Conservation (phyloP, 2,888 invertebrate genomes). For the Toxonevra muliebris region DNA sequence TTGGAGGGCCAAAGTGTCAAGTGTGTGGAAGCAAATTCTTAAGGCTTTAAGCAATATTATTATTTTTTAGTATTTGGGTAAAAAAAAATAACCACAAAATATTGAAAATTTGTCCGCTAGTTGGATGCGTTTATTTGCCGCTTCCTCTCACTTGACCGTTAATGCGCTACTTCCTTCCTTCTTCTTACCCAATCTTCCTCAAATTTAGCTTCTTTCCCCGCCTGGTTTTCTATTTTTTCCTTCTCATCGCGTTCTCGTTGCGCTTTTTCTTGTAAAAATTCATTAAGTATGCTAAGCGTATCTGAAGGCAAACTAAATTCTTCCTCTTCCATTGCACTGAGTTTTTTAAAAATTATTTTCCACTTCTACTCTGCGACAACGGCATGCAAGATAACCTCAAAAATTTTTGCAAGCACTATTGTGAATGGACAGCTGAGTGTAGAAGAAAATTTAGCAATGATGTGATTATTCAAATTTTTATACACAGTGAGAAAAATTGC, state of each 20-base stretch:
- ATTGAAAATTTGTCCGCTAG: no score
- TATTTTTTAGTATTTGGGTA: no score
- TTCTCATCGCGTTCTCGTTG: constrained; percentile 70
- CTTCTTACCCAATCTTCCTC: constrained; percentile 84
- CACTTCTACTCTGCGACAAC: neutral
- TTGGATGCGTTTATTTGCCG: no score
- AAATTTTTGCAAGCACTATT: neutral
- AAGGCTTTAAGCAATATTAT: neutral
- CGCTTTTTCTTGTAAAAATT: constrained; percentile 78
- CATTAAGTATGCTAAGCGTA: constrained; percentile 78
- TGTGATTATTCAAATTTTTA: no score
- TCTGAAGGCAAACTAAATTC: constrained; percentile 73
- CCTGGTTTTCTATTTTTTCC: constrained; percentile 55
- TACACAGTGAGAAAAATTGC: neutral
- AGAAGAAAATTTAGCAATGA: no score
- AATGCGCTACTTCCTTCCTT: neutral
- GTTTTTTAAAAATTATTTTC: neutral
- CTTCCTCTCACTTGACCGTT: neutral
- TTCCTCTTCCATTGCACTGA: constrained; percentile 66
- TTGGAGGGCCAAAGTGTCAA: no score
- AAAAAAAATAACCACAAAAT: no score
- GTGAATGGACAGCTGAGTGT: neutral
- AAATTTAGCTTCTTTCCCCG: constrained; percentile 67
- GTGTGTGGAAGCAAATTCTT: neutral
- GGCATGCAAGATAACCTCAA: constrained; percentile 14